Conservation (phyloP, 2,888 invertebrate species). For the Nesidiocoris tenuis region DNA sequence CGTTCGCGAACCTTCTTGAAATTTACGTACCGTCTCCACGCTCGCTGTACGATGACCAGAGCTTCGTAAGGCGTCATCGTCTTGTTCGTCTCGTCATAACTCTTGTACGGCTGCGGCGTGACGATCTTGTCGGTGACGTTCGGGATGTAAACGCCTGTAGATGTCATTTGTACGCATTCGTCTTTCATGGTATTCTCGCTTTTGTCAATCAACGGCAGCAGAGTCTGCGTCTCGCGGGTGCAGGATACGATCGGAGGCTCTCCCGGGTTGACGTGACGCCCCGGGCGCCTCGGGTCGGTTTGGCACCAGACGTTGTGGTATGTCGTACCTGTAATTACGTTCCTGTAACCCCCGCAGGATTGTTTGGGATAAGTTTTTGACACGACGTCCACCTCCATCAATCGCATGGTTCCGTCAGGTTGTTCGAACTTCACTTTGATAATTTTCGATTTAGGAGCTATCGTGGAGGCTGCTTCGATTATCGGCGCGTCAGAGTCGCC, state of each 20-base stretch:
- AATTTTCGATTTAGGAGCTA: not conserved
- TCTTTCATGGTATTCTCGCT: conserved; percentile 37
- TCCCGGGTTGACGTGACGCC: conserved; percentile 11
- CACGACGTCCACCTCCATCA: conserved; percentile 20
- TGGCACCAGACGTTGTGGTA: conserved; percentile 83
- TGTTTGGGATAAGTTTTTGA: conserved; percentile 64
- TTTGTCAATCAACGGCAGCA: conserved; percentile 45
- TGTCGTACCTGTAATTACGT: conserved; percentile 67
- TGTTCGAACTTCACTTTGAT: conserved; percentile 17
- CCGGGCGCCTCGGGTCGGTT: conserved; percentile 48
- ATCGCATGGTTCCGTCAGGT: conserved; percentile 1
- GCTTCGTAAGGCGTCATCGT: conserved; percentile 23
- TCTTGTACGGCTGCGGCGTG: conserved; percentile 53
- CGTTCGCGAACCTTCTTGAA: conserved; percentile 31
- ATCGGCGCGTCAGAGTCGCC: not conserved
- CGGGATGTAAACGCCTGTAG: conserved; percentile 61
- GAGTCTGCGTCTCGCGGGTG: conserved; percentile 66
- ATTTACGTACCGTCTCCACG: conserved; percentile 17
- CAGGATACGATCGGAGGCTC: conserved; percentile 52
- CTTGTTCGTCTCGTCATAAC: not conserved
- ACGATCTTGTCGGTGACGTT: conserved; percentile 64
- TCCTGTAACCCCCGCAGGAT: conserved; percentile 76
- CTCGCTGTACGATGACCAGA: conserved; percentile 29
- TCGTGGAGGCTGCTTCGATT: not conserved
- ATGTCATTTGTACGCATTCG: conserved; percentile 42